A percentile compares a stretch with the other conserved stretches of the same genome.
Conservation (phyloP, 2,797 vertebrate genomes). For the Chloroceryle amazona region DNA sequence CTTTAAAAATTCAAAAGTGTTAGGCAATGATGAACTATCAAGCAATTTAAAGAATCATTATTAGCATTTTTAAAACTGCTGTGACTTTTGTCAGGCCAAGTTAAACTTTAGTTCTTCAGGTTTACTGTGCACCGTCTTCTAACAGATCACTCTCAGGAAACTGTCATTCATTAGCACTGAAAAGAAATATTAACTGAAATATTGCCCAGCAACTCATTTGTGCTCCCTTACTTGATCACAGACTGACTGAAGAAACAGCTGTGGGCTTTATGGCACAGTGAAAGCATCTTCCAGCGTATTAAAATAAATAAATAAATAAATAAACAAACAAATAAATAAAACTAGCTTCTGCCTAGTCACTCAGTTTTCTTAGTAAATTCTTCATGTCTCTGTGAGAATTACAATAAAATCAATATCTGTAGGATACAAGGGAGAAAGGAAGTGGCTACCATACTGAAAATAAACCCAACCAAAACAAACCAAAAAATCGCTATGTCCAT, state of each 20-base stretch:
- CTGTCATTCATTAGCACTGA: not conserved
- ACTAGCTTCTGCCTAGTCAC: not conserved
- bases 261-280: not conserved
- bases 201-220: not conserved
- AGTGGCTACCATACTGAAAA: not conserved
- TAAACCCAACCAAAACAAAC: not conserved
- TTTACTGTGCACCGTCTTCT: not conserved
- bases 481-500: not conserved
- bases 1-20: not conserved
- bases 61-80: not conserved
- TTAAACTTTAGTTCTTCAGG: not conserved
- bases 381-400: not conserved
- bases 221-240: not conserved
- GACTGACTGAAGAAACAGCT: not conserved
- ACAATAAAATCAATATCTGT: not conserved
- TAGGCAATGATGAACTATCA: not conserved
- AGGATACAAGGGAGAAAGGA: not conserved
- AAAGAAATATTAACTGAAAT: not conserved
- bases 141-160: not conserved
- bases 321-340: not conserved
- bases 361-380: not conserved
- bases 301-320: not conserved
- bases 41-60: not conserved
- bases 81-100: not conserved
- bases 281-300: not conserved